A percentile compares a stretch with the other conserved stretches of the same genome.
These are phyloP conservation scores for Pantelozetes paolii DNA, from an alignment of 2,888 invertebrate genomes.

Conservation along the genomic window DNA sequence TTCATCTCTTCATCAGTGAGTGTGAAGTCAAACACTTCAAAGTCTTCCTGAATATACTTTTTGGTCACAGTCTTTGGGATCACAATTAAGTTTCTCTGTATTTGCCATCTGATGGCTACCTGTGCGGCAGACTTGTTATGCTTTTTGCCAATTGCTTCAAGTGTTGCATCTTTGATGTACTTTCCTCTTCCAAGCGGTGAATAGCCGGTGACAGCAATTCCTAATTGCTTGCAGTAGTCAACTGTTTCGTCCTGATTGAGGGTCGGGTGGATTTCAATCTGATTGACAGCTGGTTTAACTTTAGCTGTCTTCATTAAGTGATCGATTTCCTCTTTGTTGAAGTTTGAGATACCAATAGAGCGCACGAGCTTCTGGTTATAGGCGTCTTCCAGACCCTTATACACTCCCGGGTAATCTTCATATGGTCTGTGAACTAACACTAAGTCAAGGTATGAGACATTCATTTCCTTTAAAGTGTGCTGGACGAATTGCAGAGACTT, in stretches of 20 bases:
- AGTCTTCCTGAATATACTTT: constrained; percentile 66
- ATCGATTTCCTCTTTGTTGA: constrained; percentile 67
- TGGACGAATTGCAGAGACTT: neutral
- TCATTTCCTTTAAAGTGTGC: neutral
- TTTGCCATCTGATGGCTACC: constrained; percentile 61
- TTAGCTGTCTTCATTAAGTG: constrained; percentile 56
- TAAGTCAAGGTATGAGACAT: constrained; percentile 59
- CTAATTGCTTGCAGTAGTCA: constrained; percentile 61
- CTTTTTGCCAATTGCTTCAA: constrained; percentile 63
- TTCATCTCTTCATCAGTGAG: constrained; percentile 65
- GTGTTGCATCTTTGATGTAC: constrained; percentile 64
- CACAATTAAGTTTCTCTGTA: constrained; percentile 66
- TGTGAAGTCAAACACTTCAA: constrained; percentile 68
- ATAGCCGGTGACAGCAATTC: constrained; percentile 68
- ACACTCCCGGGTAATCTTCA: neutral
- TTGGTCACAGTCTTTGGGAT: constrained; percentile 81
- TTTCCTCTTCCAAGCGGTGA: constrained; percentile 63
- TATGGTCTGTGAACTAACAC: constrained; percentile 71
- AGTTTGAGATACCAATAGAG: constrained; percentile 67
- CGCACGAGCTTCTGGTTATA: constrained; percentile 61
- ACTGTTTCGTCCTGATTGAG: constrained; percentile 60
- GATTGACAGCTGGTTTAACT: constrained; percentile 53
- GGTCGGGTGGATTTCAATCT: constrained; percentile 74
- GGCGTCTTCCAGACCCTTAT: constrained; percentile 38
- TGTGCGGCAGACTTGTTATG: constrained; percentile 66